Base-by-base conservation (phyloP, 2,797 vertebrate species). In the Eurystomus glaucurus region DNA sequence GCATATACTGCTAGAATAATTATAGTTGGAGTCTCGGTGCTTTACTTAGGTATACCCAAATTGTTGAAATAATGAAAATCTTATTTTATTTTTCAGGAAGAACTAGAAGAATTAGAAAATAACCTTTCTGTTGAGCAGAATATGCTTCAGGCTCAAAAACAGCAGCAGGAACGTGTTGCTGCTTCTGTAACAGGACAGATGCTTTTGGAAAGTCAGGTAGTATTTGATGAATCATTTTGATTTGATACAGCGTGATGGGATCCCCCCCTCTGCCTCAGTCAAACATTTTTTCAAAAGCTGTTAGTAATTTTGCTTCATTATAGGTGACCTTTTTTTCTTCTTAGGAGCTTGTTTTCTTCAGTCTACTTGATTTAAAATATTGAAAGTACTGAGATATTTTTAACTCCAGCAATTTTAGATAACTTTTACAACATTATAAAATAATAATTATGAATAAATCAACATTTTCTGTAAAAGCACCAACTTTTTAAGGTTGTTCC, bases 191-290 rank as follows among this genome's bases (percentile, higher is more conserved):
- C 99, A 0, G 99, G 99, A 39, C 99, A 99, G 98, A 99, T 99
- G 99, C 99, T 98, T 93, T 97, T 99, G 88, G 99, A 99, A 98
- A 99, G 99, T 93, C 99, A 99, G 99, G 99, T 99, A 93, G 20
- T 69, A 74, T 70, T 88, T 84, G 10, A 43, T 70, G 54, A 88
- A 41, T 76, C 11, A 41, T 70, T 93, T 58, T 75, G 29, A 28
- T 54, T 54, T 60, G 20, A 37, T 66, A 52, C 0, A 13, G n/a
- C 9, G 5, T 86, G 16, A 43, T 69, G 16, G 55, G 11, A 18
- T 46, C 3, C 6, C 2, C 4, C 14, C 8, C 13, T 74, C 23
- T 5, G 41, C 5, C 2, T 3, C 7, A 46, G 25, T 69, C 18
- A 74, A 46, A 60, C 10, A 14, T 65, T 92, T 83, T 69, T 9